These are phyloP conservation scores for Macrobrachium nipponense DNA, from an alignment of 1,140 invertebrate genomes.

Conservation along the genomic window DNA sequence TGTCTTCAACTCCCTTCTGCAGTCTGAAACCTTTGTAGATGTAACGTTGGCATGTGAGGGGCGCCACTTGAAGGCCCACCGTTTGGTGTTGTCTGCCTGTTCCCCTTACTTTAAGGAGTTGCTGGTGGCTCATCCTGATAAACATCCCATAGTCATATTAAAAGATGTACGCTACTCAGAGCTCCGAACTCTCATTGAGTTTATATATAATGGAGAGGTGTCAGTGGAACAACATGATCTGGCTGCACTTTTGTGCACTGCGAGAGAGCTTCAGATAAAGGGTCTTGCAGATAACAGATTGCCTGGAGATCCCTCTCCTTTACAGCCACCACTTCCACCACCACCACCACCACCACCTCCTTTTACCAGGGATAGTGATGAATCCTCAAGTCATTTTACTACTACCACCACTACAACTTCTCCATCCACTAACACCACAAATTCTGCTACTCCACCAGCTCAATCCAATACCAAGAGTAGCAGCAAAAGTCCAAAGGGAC, in stretches of 20 bases:
- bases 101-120: constrained; percentile 92
- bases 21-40: constrained; percentile 91
- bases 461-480: constrained; percentile 33
- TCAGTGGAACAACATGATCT: constrained; percentile 92
- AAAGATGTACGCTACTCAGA: constrained; percentile 89
- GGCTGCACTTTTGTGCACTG: constrained; percentile 85
- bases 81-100: constrained; percentile 93
- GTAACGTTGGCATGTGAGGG: constrained; percentile 92
- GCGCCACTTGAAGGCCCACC: constrained; percentile 90
- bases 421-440: constrained; percentile 32
- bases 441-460: constrained; percentile 23
- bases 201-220: constrained; percentile 94
- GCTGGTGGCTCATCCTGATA: constrained; percentile 91
- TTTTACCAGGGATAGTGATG: constrained; percentile 26
- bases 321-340: background rate
- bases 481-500: constrained; percentile 30
- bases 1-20: constrained; percentile 91
- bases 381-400: constrained; percentile 9
- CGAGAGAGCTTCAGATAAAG: constrained; percentile 83
- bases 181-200: constrained; percentile 88
- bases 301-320: constrained; percentile 36
- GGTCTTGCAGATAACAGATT: constrained; percentile 84
- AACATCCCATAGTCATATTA: constrained; percentile 91
- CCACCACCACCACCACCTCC: constrained; percentile 7
- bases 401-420: constrained; percentile 28